Percentiles rank a stretch among this genome's conserved stretches.
phyloP scores from a whole-genome alignment of 2,113 vertebrate species.

The Antennarius striatus region DNA sequence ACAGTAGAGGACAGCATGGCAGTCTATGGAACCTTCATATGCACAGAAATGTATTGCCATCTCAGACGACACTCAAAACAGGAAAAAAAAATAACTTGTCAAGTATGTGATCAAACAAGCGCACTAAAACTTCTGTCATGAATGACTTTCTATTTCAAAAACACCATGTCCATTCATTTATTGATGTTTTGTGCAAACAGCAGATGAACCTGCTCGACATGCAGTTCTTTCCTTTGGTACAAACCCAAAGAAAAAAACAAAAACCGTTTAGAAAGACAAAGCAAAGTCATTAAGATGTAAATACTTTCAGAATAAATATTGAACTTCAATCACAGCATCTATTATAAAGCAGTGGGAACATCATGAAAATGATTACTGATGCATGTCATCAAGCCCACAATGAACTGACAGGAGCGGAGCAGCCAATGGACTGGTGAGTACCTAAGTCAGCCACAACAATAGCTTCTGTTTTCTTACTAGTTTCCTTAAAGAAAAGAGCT shows the following conservation, averaged over 20 bases:
- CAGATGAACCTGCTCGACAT: conserved; percentile 2
- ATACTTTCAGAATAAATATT: too few species aligned
- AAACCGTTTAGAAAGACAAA: too few species aligned
- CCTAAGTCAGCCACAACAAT: neutral
- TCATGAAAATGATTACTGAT: conserved; percentile 4
- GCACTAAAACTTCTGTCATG: too few species aligned
- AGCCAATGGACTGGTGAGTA: neutral
- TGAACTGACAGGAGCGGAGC: conserved; percentile 16
- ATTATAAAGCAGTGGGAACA: neutral
- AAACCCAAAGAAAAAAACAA: too few species aligned
- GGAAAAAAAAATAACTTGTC: conserved; percentile 3
- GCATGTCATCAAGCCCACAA: conserved; percentile 3
- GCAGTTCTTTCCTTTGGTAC: neutral
- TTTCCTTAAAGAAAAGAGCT: neutral
- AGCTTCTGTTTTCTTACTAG: neutral
- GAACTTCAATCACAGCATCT: too few species aligned
- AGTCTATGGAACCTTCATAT: too few species aligned
- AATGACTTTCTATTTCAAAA: neutral
- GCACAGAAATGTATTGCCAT: too few species aligned
- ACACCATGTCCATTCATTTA: neutral
- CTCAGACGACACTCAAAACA: conserved; percentile 12
- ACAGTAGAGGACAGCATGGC: too few species aligned
- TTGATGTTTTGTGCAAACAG: conserved; percentile 16
- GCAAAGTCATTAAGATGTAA: too few species aligned
- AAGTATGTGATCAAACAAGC: conserved; percentile 5